Percentiles rank a stretch among this genome's conserved stretches.
These are phyloP conservation scores for Sesia apiformis DNA, from an alignment of 2,888 invertebrate species.

Conservation along the genomic window DNA sequence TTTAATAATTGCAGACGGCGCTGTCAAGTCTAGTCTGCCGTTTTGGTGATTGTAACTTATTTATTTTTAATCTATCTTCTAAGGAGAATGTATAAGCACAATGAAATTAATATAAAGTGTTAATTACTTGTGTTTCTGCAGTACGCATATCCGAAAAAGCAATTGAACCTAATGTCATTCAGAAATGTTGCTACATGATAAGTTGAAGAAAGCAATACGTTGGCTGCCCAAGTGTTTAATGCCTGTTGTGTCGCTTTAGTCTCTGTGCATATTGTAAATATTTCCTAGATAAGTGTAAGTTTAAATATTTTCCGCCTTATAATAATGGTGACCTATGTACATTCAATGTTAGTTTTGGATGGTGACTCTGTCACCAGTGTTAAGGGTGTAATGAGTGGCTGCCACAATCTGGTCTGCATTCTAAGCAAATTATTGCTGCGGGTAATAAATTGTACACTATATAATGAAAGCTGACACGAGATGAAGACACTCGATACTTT, in stretches of 20 bases:
- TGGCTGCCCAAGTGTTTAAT: constrained; percentile 34
- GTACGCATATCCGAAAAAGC: constrained; percentile 49
- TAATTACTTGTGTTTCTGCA: constrained; percentile 30
- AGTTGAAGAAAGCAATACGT: constrained; percentile 42
- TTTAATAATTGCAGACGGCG: constrained; percentile 35
- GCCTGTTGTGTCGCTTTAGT: constrained; percentile 49
- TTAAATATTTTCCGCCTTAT: constrained; percentile 60
- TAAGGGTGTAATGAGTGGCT: background rate
- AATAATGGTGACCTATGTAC: constrained; percentile 42
- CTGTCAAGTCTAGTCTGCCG: constrained; percentile 57
- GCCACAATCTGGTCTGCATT: no score
- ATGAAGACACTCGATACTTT: no score
- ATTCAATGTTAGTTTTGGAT: constrained; percentile 13
- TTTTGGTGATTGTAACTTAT: constrained; percentile 45
- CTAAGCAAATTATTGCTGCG: no score
- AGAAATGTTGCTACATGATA: constrained; percentile 23
- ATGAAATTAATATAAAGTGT: constrained; percentile 32
- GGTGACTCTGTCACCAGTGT: background rate
- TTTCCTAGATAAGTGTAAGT: constrained; percentile 34
- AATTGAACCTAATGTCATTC: constrained; percentile 33
- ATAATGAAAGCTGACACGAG: no score
- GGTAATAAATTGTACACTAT: no score
- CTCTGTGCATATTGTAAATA: constrained; percentile 71
- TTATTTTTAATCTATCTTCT: constrained; percentile 29
- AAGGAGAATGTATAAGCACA: constrained; percentile 16